phyloP scores from a whole-genome alignment of 2,797 vertebrate genomes.

The Erethizon dorsatum region DNA sequence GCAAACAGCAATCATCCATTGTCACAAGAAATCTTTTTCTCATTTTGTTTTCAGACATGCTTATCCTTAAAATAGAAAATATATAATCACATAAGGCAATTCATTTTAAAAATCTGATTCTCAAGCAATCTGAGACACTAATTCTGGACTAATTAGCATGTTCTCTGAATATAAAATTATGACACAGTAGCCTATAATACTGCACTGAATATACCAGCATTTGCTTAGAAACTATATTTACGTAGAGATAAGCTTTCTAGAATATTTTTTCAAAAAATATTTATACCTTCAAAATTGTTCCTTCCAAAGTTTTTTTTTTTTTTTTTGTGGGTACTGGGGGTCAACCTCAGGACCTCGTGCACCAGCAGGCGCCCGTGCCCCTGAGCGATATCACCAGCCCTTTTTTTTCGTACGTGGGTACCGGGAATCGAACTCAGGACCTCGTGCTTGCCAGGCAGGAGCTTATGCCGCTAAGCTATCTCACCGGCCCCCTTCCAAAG shows the following conservation, averaged over 20 bases:
- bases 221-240: neutral
- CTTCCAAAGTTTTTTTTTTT: neutral
- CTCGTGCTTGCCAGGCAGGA: no score
- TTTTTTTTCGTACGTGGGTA: no score
- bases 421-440: no score
- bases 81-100: neutral
- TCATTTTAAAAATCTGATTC: neutral
- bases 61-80: slow-evolving; percentile 30
- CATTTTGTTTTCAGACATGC: neutral
- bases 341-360: no score
- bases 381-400: no score
- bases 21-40: neutral
- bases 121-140: neutral
- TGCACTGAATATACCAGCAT: neutral
- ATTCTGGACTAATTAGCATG: slow-evolving; percentile 13
- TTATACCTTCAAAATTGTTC: neutral
- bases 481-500: neutral
- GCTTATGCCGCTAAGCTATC: no score
- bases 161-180: slow-evolving; percentile 29
- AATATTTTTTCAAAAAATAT: neutral
- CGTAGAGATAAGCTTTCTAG: neutral
- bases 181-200: neutral
- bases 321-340: no score
- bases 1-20: neutral
- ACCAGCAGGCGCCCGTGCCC: no score